Percentiles rank a stretch among this genome's conserved stretches.
Conservation (phyloP, 2,113 vertebrate species). For the Mystacornis crossleyi region DNA sequence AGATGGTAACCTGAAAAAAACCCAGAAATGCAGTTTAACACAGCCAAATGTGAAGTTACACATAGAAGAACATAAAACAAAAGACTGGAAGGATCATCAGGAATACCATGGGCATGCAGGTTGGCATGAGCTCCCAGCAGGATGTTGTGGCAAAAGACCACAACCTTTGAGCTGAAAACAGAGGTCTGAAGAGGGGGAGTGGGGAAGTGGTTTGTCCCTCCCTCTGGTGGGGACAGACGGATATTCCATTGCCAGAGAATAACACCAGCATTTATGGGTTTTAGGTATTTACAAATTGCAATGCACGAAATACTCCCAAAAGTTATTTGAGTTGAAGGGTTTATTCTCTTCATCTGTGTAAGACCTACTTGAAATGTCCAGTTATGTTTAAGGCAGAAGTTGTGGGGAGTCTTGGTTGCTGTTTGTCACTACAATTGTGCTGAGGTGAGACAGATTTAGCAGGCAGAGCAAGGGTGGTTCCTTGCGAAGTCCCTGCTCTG, state of each 20-base stretch:
- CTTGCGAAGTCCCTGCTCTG: not conserved
- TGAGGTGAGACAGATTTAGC: not conserved
- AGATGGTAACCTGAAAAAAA: not conserved
- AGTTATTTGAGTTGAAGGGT: not conserved
- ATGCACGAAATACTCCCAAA: not conserved
- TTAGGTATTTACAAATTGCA: not conserved
- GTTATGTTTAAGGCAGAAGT: not conserved
- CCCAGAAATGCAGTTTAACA: not conserved
- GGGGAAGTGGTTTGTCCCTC: not conserved
- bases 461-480: not conserved
- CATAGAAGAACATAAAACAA: not conserved
- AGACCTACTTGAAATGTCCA: not conserved
- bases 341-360: not conserved
- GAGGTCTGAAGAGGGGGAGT: not conserved
- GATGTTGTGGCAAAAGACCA: not conserved
- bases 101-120: no score
- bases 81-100: not conserved
- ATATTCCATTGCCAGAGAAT: not conserved
- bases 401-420: not conserved
- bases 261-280: not conserved
- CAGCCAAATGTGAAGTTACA: not conserved
- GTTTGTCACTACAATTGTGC: not conserved
- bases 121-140: not conserved
- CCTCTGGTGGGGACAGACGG: not conserved
- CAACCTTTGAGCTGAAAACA: not conserved